Base-by-base conservation (phyloP, 2,888 invertebrate species). In the Griposia aprilina region DNA sequence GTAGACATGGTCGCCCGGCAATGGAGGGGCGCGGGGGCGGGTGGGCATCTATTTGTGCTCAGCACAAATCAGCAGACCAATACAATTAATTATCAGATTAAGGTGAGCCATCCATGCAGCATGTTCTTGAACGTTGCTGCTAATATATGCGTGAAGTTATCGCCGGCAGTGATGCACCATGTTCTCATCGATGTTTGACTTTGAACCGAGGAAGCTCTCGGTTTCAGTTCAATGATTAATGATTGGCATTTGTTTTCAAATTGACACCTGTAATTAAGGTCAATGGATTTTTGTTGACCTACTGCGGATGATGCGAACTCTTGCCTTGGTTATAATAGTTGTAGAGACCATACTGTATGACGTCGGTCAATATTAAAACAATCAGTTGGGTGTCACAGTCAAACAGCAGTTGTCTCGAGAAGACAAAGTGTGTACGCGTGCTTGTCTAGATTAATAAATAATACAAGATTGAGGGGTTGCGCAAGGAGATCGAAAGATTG, bases 31-130 rank as follows among this genome's bases (percentile, higher is more conserved):
- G 93, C 93, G 93, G 94, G 93, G 93, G 90, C 92, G 86, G 92
- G 92, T 89, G 91, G 91, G 90, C 87, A 90, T 94, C 96, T 97
- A 97, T 97, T 97, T 97, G 94, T 93, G 96, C 94, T 89, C 94
- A 93, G 92, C 94, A 96, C 96, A 96, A 97, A 97, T 97, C 97
- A 96, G 92, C 94, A 94, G 95, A 95, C 95, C 93, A 93, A 94
- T 95, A 96, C 96, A 95, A 97, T 97, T 97, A 97, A 97, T 97
- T 96, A 97, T 96, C 93, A 95, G 96, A 97, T 97, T 97, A 96
- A 97, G 95, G 96, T 96, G 96, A 95, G 95, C 95, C 92, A 95
- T 94, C 93, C 93, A 90, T 93, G 92, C 90, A 90, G 89, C 91
- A 92, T 93, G 94, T 92, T 95, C 94, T 95, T 95, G 94, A 92